phyloP scores from a whole-genome alignment of 2,113 vertebrate species.

The Circaetus gallicus region DNA sequence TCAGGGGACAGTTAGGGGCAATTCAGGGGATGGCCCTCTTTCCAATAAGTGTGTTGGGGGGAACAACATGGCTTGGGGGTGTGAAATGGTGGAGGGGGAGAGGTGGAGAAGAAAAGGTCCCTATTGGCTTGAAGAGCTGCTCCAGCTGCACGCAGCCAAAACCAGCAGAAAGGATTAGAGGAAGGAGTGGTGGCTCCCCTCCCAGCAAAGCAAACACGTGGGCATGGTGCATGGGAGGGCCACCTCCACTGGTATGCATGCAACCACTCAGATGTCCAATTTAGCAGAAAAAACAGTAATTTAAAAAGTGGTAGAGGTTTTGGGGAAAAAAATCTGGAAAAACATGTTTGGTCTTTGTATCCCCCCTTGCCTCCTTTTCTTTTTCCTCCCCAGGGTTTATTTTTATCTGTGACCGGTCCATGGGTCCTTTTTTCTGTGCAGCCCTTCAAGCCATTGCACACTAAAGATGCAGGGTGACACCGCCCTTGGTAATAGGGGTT shows the following conservation, averaged over 20 bases:
- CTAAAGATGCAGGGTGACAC: not conserved
- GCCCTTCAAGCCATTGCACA: not conserved
- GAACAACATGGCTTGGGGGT: no score
- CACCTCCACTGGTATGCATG: not conserved
- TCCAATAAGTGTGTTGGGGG: rapidly evolving
- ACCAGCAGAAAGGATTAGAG: not conserved
- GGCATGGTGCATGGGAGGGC: not conserved
- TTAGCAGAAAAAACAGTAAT: not conserved
- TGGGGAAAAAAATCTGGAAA: not conserved
- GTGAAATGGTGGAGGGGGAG: not conserved
- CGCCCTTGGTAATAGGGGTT: not conserved
- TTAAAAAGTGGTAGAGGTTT: not conserved
- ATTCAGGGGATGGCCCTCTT: not conserved
- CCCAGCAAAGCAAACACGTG: not conserved
- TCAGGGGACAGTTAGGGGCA: not conserved
- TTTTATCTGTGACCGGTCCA: not conserved
- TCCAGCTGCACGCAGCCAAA: rapidly evolving
- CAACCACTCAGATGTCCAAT: not conserved
- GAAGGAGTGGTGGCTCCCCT: not conserved
- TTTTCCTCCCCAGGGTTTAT: not conserved
- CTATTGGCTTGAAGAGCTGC: not conserved
- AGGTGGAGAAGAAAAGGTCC: not conserved
- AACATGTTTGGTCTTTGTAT: not conserved
- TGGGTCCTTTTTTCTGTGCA: not conserved
- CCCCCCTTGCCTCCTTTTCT: not conserved